These are phyloP conservation scores for Orius laevigatus DNA, from an alignment of 1,140 invertebrate genomes.

Conservation along the genomic window DNA sequence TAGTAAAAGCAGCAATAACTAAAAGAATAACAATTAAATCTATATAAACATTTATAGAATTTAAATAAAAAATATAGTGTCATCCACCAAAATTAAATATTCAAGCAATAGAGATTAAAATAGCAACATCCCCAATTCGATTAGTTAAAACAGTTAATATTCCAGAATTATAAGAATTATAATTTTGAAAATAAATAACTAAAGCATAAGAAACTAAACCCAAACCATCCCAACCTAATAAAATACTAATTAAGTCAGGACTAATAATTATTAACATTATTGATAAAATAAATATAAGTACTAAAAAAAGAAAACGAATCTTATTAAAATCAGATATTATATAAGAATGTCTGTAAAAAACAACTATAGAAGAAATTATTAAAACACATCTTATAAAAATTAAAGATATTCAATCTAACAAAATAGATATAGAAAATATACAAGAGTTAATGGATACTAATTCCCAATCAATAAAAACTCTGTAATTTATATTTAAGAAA, in stretches of 20 bases:
- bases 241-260: slow-evolving; percentile 46
- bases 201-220: slow-evolving; percentile 47
- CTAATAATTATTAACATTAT: slow-evolving; percentile 50
- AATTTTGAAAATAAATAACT: too few relatives aligned
- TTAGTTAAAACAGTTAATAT: too few relatives aligned
- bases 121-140: too few relatives aligned
- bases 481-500: slow-evolving; percentile 30
- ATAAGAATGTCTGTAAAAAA: slow-evolving; percentile 41
- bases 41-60: slow-evolving; percentile 41
- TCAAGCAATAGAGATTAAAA: too few relatives aligned
- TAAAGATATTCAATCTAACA: too few relatives aligned
- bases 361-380: slow-evolving; percentile 42
- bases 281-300: slow-evolving; percentile 45
- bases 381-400: slow-evolving; percentile 39
- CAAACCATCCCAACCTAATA: slow-evolving; percentile 50
- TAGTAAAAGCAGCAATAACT: too few relatives aligned
- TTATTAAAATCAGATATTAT: slow-evolving; percentile 33
- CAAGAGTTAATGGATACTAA: slow-evolving; percentile 31
- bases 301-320: slow-evolving; percentile 38
- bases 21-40: slow-evolving; percentile 35
- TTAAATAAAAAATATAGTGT: too few relatives aligned
- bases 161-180: too few relatives aligned
- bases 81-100: slow-evolving; percentile 40
- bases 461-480: slow-evolving; percentile 33
- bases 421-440: too few relatives aligned